Evolutionary conservation across 2,113 vertebrate species (phyloP).

Genomic region (Henicopernis longicauda): DNA sequence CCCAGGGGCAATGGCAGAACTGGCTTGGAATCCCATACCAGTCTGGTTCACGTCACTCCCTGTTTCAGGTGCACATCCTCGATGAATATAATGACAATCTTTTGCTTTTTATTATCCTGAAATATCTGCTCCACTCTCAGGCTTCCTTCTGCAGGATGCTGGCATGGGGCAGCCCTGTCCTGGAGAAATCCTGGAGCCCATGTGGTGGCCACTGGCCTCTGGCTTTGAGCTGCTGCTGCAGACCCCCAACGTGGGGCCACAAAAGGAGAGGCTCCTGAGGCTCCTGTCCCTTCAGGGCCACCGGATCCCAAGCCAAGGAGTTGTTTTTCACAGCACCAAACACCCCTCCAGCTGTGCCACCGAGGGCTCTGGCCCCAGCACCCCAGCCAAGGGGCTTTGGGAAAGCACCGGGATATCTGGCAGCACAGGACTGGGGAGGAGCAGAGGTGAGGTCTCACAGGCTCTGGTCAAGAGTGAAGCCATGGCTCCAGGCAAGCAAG

Average conservation of each 20-base stretch:
- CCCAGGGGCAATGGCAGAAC: not conserved
- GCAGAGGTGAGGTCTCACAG: not conserved
- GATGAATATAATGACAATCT: fast-evolving
- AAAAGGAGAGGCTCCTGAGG: not conserved
- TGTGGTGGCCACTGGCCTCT: too few species aligned
- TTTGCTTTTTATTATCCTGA: not conserved
- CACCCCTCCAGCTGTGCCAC: not conserved
- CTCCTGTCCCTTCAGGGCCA: not conserved
- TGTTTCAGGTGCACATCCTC: too few species aligned
- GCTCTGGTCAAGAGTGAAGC: not conserved
- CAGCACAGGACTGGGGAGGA: not conserved
- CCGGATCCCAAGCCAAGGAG: not conserved
- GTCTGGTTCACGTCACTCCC: not conserved
- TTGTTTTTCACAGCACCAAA: not conserved
- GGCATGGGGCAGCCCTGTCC: not conserved
- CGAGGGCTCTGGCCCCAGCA: not conserved
- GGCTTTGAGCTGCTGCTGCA: not conserved
- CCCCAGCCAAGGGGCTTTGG: not conserved
- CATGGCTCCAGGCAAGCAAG: not conserved
- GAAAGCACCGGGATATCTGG: not conserved
- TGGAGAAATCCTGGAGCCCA: not conserved
- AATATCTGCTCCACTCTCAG: not conserved
- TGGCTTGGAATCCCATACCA: not conserved
- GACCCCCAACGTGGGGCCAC: not conserved
- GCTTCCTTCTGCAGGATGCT: too few species aligned